phyloP scores from a whole-genome alignment of 2,888 invertebrate genomes.

The Gasteruption jaculator region DNA sequence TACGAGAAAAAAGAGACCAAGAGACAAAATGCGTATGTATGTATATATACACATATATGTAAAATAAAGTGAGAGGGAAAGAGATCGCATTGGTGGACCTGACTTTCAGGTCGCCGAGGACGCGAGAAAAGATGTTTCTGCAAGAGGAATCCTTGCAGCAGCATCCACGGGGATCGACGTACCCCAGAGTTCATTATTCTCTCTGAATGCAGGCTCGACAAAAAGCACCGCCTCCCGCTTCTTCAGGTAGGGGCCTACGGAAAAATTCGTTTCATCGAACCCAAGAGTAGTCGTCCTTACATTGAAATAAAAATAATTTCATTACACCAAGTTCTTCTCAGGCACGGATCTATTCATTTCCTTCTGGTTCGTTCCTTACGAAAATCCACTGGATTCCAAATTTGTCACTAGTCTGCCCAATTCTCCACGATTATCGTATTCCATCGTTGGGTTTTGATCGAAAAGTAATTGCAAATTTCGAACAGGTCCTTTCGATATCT shows the following conservation, averaged over 20 bases:
- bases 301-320: constrained; percentile 56
- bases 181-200: constrained; percentile 40
- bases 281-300: constrained; percentile 57
- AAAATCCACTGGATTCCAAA: constrained; percentile 14
- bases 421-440: too few relatives aligned
- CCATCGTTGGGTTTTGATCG: too few relatives aligned
- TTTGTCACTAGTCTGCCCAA: too few relatives aligned
- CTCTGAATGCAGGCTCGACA: constrained; percentile 30
- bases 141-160: constrained; percentile 6
- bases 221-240: constrained; percentile 24
- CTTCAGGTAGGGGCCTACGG: constrained; percentile 22
- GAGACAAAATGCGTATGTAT: too few relatives aligned
- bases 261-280: constrained; percentile 48
- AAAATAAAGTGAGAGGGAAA: constrained; percentile 8
- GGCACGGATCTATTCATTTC: constrained; percentile 35
- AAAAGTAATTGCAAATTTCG: too few relatives aligned
- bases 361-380: constrained; percentile 17
- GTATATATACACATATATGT: too few relatives aligned
- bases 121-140: constrained; percentile 7
- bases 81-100: constrained; percentile 23
- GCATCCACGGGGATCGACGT: constrained; percentile 28
- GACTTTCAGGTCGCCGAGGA: constrained; percentile 13
- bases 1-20: too few relatives aligned
- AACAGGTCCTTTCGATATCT: too few relatives aligned
- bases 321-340: constrained; percentile 45